Conservation (phyloP, 2,888 invertebrate species). For the Dorcus parallelipipedus region DNA sequence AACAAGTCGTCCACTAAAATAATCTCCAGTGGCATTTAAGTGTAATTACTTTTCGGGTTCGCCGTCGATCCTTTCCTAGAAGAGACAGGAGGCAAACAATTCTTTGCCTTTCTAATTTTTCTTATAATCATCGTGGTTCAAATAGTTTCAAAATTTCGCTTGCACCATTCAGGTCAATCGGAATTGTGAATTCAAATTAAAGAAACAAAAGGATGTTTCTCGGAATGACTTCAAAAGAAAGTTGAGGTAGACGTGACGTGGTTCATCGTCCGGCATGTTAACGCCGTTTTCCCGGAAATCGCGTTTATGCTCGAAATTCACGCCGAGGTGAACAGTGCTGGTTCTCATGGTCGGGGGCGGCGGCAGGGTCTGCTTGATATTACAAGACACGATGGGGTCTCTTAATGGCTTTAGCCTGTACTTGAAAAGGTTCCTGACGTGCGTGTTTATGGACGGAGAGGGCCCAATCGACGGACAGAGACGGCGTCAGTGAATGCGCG, state of each 20-base stretch:
- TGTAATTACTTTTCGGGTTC: background rate
- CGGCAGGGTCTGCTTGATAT: constrained; percentile 36
- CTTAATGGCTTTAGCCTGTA: constrained; percentile 35
- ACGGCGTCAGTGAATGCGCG: constrained; percentile 16
- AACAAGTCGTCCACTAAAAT: background rate
- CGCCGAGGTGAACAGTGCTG: constrained; percentile 28
- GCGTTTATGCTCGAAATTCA: constrained; percentile 41
- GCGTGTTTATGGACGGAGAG: constrained; percentile 17
- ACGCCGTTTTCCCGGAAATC: constrained; percentile 38
- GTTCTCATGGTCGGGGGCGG: constrained; percentile 40
- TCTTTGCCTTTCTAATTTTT: no score
- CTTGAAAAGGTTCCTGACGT: constrained; percentile 20
- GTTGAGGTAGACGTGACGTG: no score
- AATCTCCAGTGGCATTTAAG: background rate
- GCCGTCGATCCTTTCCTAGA: no score
- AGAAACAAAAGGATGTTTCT: no score
- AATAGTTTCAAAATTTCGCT: no score
- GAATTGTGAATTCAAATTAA: no score
- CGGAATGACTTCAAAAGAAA: no score
- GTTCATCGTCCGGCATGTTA: background rate
- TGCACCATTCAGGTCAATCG: no score
- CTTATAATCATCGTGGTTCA: no score
- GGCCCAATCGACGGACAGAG: constrained; percentile 4
- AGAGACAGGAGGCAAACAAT: no score
- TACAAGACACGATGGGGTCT: constrained; percentile 41